These are phyloP conservation scores for Cyanocitta stelleri DNA, from an alignment of 2,113 vertebrate genomes.

Conservation along the genomic window DNA sequence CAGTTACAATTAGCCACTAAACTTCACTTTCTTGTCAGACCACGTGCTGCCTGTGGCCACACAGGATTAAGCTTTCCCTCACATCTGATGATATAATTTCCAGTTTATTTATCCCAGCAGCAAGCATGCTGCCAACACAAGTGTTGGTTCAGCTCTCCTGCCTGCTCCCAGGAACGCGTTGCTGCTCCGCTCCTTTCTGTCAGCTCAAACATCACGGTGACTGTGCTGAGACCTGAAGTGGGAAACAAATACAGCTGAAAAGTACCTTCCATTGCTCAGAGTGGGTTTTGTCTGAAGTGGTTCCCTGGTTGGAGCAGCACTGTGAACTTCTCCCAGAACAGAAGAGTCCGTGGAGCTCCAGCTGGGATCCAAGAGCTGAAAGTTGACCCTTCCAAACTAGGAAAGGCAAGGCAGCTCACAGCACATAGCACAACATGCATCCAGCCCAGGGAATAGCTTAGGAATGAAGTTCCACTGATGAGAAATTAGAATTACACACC, in stretches of 20 bases:
- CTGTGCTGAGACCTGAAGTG: not conserved
- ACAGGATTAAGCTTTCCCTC: not conserved
- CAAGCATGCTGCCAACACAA: not conserved
- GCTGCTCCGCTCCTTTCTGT: not conserved
- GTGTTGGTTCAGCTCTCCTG: not conserved
- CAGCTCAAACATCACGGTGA: not conserved
- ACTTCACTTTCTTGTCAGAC: not conserved
- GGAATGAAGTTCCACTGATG: not conserved
- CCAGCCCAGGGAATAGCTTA: not conserved
- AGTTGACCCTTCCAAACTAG: not conserved
- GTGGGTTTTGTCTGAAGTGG: not conserved
- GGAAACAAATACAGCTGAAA: not conserved
- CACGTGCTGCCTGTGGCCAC: not conserved
- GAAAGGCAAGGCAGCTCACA: not conserved
- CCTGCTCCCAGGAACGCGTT: rapidly evolving
- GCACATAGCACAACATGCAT: not conserved
- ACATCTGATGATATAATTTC: not conserved
- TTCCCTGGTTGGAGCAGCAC: not conserved
- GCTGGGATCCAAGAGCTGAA: not conserved
- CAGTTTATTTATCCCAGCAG: not conserved
- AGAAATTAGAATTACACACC: not conserved
- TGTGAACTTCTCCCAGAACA: not conserved
- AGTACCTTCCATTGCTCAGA: not conserved
- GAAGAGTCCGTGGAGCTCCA: not conserved
- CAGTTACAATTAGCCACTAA: not conserved